Conservation (phyloP, 2,797 vertebrate genomes). For the Chanos chanos region DNA sequence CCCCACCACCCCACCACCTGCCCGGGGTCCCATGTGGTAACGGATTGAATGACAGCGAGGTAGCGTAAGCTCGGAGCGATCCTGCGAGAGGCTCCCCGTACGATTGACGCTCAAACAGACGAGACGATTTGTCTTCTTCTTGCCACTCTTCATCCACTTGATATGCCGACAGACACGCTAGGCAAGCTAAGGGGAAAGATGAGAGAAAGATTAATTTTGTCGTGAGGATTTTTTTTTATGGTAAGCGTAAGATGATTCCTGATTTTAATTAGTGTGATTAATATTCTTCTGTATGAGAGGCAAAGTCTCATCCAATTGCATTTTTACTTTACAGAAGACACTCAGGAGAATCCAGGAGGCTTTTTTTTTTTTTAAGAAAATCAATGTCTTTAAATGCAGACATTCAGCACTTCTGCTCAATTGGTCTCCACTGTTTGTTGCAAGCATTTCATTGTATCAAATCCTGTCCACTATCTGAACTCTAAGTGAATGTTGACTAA, state of each 20-base stretch:
- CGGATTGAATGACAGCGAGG: slow-evolving; percentile 41
- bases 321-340: slow-evolving; percentile 6
- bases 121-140: slow-evolving; percentile 16
- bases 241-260: slow-evolving; percentile 19
- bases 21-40: slow-evolving; percentile 28
- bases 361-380: background rate
- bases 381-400: slow-evolving; percentile 18
- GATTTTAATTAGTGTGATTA: slow-evolving; percentile 36
- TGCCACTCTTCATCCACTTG: slow-evolving; percentile 15
- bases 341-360: slow-evolving; percentile 13
- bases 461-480: no score
- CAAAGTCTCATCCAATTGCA: slow-evolving; percentile 9
- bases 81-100: slow-evolving; percentile 21
- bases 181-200: background rate
- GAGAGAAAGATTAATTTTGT: slow-evolving; percentile 6
- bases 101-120: slow-evolving; percentile 31
- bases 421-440: no score
- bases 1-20: no score
- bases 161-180: slow-evolving; percentile 8
- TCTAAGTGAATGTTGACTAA: no score
- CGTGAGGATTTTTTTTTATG: background rate
- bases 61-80: slow-evolving; percentile 24
- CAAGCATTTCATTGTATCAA: no score
- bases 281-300: slow-evolving; percentile 22
- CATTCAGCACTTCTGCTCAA: no score